Conservation (phyloP, 1,140 invertebrate species). For the Branchinecta lindahli region DNA sequence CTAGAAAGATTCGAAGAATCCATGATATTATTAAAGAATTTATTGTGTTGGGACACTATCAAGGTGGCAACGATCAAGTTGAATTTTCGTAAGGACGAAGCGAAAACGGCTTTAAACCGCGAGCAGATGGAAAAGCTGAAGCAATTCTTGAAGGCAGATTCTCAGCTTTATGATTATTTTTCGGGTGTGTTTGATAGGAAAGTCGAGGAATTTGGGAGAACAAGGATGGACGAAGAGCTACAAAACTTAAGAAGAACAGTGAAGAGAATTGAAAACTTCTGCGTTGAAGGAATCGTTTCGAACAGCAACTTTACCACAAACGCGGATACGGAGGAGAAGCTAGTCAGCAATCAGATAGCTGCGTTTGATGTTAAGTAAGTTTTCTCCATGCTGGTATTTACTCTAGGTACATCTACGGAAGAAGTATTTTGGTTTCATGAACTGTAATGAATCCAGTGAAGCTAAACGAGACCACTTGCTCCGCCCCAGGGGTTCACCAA, state of each 20-base stretch:
- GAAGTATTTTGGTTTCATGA: too few species aligned
- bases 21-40: not conserved
- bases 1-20: constrained; percentile 1
- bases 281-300: too few species aligned
- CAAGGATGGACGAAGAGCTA: not conserved
- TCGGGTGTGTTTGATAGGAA: not conserved
- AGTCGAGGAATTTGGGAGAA: not conserved
- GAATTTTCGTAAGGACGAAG: not conserved
- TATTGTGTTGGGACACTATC: not conserved
- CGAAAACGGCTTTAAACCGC: not conserved
- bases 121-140: not conserved
- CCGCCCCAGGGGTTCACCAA: too few species aligned
- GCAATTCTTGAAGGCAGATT: not conserved
- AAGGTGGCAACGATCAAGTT: not conserved
- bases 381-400: too few species aligned
- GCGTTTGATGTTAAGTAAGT: too few species aligned
- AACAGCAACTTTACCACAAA: too few species aligned
- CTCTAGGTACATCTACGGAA: too few species aligned
- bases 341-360: too few species aligned
- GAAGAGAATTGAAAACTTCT: too few species aligned
- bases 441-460: too few species aligned
- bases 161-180: not conserved
- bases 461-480: too few species aligned
- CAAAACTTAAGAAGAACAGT: not conserved
- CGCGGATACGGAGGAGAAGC: too few species aligned